phyloP scores from a whole-genome alignment of 2,113 vertebrate genomes.

The Salvelinus sp. region DNA sequence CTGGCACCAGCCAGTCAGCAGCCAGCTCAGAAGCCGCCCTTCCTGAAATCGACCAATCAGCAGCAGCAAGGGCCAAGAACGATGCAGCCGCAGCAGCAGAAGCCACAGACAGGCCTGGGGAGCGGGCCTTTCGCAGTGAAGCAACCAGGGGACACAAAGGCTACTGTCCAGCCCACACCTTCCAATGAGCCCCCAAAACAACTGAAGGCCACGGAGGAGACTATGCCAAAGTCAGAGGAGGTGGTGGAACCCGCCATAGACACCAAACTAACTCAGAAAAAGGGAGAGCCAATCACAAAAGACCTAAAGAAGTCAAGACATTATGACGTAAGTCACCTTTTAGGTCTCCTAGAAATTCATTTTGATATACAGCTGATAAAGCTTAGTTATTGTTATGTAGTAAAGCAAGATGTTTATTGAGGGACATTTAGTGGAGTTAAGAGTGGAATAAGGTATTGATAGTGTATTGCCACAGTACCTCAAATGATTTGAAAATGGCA shows the following conservation, averaged over 20 bases:
- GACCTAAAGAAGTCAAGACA: slow-evolving; percentile 81
- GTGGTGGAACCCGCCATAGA: slow-evolving; percentile 53
- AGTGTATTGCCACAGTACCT: neutral
- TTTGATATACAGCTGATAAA: neutral
- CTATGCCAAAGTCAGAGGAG: slow-evolving; percentile 50
- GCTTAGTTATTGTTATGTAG: neutral
- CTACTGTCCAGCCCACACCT: slow-evolving; percentile 52
- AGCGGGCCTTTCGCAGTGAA: slow-evolving; percentile 62
- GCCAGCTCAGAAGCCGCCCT: slow-evolving; percentile 65
- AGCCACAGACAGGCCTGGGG: slow-evolving; percentile 53
- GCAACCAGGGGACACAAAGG: slow-evolving; percentile 71
- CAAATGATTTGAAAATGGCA: neutral
- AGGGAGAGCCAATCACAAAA: slow-evolving; percentile 68
- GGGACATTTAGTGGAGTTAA: neutral
- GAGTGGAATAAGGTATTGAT: neutral
- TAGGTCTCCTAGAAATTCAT: neutral
- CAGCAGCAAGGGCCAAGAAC: slow-evolving; percentile 58
- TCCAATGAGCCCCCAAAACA: slow-evolving; percentile 56
- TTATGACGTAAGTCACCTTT: slow-evolving; percentile 81
- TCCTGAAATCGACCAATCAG: slow-evolving; percentile 61
- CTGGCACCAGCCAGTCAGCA: slow-evolving; percentile 68
- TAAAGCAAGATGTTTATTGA: neutral
- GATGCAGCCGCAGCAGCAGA: slow-evolving; percentile 55
- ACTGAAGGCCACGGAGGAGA: slow-evolving; percentile 50
- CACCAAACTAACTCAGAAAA: slow-evolving; percentile 66